These are phyloP conservation scores for Conus betulinus DNA, from an alignment of 1,140 invertebrate species.

Conservation along the genomic window DNA sequence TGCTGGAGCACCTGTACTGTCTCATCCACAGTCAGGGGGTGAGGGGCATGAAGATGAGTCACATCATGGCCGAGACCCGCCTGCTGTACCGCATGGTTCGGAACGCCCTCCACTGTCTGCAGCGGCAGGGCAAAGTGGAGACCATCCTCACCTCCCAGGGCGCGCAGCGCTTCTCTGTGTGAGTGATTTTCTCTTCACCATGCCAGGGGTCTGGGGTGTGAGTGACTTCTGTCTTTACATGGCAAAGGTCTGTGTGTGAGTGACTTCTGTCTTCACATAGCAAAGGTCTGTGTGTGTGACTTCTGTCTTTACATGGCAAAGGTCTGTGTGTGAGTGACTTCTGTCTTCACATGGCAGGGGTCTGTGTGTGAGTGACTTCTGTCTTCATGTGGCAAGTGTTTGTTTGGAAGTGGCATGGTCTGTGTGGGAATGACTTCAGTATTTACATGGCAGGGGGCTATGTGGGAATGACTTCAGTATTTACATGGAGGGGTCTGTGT, in stretches of 20 bases:
- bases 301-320: too few species aligned
- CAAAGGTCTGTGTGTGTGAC: background rate
- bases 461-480: too few species aligned
- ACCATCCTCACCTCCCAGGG: background rate
- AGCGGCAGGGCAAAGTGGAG: background rate
- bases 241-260: background rate
- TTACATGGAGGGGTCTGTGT: too few species aligned
- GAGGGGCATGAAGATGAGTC: background rate
- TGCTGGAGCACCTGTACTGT: background rate
- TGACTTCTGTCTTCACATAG: too few species aligned
- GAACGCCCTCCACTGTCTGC: background rate
- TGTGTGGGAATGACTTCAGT: too few species aligned
- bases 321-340: too few species aligned
- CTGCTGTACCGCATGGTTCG: background rate
- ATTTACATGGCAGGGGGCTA: too few species aligned
- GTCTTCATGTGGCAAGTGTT: too few species aligned
- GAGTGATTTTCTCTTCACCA: background rate
- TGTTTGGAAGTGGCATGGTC: too few species aligned
- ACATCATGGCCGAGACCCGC: background rate
- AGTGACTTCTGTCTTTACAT: background rate
- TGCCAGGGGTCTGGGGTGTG: too few species aligned
- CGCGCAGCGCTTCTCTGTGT: background rate
- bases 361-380: too few species aligned
- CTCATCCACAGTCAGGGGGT: background rate
- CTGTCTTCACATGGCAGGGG: too few species aligned